These are phyloP conservation scores for Arenaria interpres DNA, from an alignment of 2,113 vertebrate species.

Conservation along the genomic window DNA sequence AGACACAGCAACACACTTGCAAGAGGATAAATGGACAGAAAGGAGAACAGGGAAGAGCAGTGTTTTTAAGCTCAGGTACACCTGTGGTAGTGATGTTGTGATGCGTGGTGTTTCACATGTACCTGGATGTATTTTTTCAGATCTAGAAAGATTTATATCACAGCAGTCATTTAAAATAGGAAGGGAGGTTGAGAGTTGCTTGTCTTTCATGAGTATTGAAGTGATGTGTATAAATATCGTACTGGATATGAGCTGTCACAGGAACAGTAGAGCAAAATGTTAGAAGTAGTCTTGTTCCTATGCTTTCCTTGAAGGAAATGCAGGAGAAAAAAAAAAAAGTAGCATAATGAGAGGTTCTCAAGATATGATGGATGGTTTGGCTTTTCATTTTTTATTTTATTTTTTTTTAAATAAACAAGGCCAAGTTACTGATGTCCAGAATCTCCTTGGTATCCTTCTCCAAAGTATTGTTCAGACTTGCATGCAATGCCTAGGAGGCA, in stretches of 20 bases:
- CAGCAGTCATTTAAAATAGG: neutral
- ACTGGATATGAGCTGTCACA: neutral
- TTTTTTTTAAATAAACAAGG: neutral
- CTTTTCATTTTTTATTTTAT: neutral
- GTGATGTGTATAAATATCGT: neutral
- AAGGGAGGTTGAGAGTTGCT: neutral
- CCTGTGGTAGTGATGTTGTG: neutral
- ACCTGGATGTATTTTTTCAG: neutral
- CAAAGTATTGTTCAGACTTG: neutral
- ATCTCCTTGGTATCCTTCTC: neutral
- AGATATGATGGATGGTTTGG: neutral
- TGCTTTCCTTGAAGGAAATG: neutral
- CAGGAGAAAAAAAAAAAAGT: neutral
- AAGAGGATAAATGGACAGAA: neutral
- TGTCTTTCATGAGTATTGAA: neutral
- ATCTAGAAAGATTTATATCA: neutral
- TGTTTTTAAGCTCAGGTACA: neutral
- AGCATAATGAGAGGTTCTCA: neutral
- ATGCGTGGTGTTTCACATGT: neutral
- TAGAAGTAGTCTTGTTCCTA: neutral
- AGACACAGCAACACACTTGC: neutral
- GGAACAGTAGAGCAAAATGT: neutral
- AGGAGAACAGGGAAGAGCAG: accelerated
- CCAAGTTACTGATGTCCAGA: neutral
- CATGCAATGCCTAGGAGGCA: neutral